Evolutionary conservation across 2,888 invertebrate genomes (phyloP).

Genomic region (Leptothorax acervorum): DNA sequence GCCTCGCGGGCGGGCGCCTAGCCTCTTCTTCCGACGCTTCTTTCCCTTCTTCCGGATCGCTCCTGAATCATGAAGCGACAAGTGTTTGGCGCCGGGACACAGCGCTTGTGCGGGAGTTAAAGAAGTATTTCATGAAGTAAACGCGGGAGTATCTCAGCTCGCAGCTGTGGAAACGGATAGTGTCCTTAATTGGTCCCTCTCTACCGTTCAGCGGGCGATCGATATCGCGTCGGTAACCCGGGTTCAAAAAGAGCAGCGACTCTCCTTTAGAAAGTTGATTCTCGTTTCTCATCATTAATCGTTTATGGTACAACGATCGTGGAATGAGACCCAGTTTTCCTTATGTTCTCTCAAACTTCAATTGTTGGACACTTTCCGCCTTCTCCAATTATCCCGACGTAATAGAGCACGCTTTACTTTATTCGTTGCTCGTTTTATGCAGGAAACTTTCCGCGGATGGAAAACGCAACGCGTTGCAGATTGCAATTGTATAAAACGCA

Average conservation of each 20-base stretch:
- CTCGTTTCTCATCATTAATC: conserved; percentile 50
- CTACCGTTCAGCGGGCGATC: conserved; percentile 34
- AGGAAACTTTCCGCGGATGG: not conserved
- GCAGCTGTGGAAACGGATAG: conserved; percentile 50
- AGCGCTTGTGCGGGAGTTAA: conserved; percentile 58
- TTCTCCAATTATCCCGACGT: conserved; percentile 25
- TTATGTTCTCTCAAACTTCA: conserved; percentile 26
- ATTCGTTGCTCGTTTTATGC: conserved; percentile 5
- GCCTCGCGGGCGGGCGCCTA: not conserved
- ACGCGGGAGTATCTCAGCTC: conserved; percentile 56
- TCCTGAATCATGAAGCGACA: conserved; percentile 69
- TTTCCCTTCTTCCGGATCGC: conserved; percentile 61
- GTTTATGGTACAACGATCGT: conserved; percentile 24
- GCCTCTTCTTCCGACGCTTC: conserved; percentile 35
- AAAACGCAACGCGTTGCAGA: not conserved
- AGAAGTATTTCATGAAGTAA: conserved; percentile 60
- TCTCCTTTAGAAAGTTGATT: conserved; percentile 44
- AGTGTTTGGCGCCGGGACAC: conserved; percentile 68
- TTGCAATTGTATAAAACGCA: not conserved
- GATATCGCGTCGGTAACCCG: conserved; percentile 39
- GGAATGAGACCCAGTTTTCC: conserved; percentile 34
- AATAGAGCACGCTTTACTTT: conserved; percentile 1
- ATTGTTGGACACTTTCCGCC: conserved; percentile 24
- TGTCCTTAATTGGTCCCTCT: conserved; percentile 51
- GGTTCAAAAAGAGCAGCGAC: conserved; percentile 47